phyloP scores from a whole-genome alignment of 2,888 invertebrate genomes.

The Aradus depressus region DNA sequence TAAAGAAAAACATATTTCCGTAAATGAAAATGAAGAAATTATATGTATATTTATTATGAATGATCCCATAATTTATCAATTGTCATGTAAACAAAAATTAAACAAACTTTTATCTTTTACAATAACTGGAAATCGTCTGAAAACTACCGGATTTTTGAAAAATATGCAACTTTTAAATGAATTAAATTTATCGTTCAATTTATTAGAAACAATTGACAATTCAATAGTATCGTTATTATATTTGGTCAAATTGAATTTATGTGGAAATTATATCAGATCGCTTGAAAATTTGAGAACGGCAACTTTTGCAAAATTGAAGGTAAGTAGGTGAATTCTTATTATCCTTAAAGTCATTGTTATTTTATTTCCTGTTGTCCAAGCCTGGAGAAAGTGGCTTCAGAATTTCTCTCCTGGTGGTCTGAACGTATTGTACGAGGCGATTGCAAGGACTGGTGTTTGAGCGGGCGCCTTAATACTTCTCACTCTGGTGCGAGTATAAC shows the following conservation, averaged over 20 bases:
- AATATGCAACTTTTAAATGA: background rate
- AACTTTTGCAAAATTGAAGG: conserved; percentile 6
- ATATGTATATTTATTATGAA: background rate
- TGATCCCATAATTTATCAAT: background rate
- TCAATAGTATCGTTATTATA: background rate
- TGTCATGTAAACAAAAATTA: too few relatives aligned
- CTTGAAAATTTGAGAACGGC: background rate
- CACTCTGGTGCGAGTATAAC: too few relatives aligned
- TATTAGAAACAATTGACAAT: background rate
- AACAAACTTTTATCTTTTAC: background rate
- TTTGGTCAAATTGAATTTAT: conserved; percentile 4
- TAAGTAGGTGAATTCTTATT: too few relatives aligned
- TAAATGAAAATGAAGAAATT: background rate
- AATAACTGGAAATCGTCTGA: background rate
- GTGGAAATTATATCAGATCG: conserved; percentile 8
- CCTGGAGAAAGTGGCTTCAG: too few relatives aligned
- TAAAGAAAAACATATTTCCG: background rate
- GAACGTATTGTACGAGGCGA: too few relatives aligned
- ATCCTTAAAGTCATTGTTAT: too few relatives aligned
- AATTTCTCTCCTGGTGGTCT: too few relatives aligned
- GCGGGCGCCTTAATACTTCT: too few relatives aligned
- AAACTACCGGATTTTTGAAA: background rate
- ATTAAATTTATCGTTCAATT: conserved; percentile 4
- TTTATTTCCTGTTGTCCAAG: too few relatives aligned
- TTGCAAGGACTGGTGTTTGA: too few relatives aligned